A percentile compares a stretch with the other conserved stretches of the same genome.
Conservation (phyloP, 2,888 invertebrate species). For the Gymnocheta viridis region DNA sequence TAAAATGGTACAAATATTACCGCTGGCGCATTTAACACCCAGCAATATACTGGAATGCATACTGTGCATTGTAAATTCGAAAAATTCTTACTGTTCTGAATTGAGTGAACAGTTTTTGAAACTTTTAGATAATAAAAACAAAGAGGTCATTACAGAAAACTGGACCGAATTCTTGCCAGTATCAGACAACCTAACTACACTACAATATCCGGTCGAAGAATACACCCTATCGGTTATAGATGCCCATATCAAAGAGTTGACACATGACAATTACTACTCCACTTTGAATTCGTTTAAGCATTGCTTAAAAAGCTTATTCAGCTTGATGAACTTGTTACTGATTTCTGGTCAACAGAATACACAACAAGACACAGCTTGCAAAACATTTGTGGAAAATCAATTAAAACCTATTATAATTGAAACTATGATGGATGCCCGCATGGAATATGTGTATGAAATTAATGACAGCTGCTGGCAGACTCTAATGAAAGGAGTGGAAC, state of each 20-base stretch:
- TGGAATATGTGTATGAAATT: slow-evolving; percentile 87
- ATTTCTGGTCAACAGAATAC: slow-evolving; percentile 72
- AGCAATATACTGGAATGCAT: slow-evolving; percentile 78
- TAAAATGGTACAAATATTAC: slow-evolving; percentile 79
- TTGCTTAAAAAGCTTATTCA: slow-evolving; percentile 79
- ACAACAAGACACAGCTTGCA: slow-evolving; percentile 45
- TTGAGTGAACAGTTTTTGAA: slow-evolving; percentile 79
- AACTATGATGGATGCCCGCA: slow-evolving; percentile 88
- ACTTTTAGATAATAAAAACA: slow-evolving; percentile 80
- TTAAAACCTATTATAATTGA: slow-evolving; percentile 83
- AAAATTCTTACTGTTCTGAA: slow-evolving; percentile 79
- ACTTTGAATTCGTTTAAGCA: slow-evolving; percentile 80
- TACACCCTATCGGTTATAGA: slow-evolving; percentile 81
- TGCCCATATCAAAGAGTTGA: slow-evolving; percentile 80
- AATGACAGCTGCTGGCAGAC: slow-evolving; percentile 85
- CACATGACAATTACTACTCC: slow-evolving; percentile 78
- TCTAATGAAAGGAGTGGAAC: slow-evolving; percentile 73
- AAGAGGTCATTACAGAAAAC: slow-evolving; percentile 79
- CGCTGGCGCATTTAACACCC: slow-evolving; percentile 76
- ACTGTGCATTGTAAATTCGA: slow-evolving; percentile 80
- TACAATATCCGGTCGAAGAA: slow-evolving; percentile 80
- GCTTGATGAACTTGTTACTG: slow-evolving; percentile 78
- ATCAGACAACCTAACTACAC: slow-evolving; percentile 77
- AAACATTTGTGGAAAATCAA: slow-evolving; percentile 74
- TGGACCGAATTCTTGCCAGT: slow-evolving; percentile 81